Evolutionary conservation across 1,140 invertebrate genomes (phyloP).

Genomic region (Oscheius sp.): DNA sequence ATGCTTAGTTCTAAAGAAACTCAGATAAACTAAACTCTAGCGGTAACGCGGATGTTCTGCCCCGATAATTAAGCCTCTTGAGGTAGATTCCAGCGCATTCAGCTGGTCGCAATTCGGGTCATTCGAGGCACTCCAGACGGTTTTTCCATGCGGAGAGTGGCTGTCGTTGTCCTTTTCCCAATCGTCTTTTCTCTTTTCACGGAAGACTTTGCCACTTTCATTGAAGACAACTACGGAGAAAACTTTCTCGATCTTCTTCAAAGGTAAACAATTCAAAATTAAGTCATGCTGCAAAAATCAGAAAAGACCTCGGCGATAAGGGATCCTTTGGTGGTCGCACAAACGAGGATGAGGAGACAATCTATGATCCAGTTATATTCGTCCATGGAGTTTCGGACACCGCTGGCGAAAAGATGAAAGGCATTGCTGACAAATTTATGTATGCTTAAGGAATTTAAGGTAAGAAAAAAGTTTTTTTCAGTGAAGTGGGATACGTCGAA

Average conservation of each 20-base stretch:
- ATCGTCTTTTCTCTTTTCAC: background rate
- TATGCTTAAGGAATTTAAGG: conserved; percentile 8
- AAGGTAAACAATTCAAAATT: no score
- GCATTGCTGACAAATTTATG: conserved; percentile 47
- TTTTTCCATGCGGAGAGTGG: background rate
- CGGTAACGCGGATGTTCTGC: no score
- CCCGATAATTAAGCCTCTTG: no score
- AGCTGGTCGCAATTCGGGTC: background rate
- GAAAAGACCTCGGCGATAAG: conserved; percentile 46
- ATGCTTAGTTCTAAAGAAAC: background rate
- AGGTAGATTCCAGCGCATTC: no score
- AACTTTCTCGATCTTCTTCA: background rate
- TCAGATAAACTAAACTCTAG: no score
- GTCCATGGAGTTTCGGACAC: conserved; percentile 55
- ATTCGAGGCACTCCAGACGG: background rate
- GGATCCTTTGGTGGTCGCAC: conserved; percentile 54
- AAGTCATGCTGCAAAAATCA: no score
- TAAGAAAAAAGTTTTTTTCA: background rate
- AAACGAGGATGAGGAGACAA: conserved; percentile 35
- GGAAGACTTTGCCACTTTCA: background rate
- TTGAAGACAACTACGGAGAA: conserved; percentile 1
- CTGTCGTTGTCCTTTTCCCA: background rate
- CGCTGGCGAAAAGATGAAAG: conserved; percentile 55
- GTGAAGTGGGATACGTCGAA: background rate
- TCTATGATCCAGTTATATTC: conserved; percentile 54